Percentiles rank a stretch among this genome's conserved stretches.
Conservation (phyloP, 2,797 vertebrate species). For the Mormyrus hasselquistii region DNA sequence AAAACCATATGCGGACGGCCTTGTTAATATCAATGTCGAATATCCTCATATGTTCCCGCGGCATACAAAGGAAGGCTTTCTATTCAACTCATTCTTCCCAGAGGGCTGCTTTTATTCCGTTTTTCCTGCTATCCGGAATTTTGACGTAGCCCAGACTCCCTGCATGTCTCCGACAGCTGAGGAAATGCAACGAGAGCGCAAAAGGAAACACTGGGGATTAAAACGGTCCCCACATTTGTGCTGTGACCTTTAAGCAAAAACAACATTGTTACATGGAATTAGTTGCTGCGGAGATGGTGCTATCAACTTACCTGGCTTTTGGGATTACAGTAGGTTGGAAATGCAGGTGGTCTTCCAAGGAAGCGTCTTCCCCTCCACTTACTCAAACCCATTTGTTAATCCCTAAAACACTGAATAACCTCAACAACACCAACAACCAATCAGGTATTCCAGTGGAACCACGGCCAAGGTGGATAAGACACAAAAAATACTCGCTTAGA, state of each 20-base stretch:
- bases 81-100: not conserved
- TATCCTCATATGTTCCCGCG: not conserved
- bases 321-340: not conserved
- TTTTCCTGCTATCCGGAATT: not conserved
- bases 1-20: conserved; percentile 4
- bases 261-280: not conserved
- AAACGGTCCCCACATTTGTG: not conserved
- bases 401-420: not conserved
- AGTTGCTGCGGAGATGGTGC: not conserved
- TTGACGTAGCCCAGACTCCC: not conserved
- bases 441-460: not conserved
- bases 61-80: not conserved
- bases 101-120: not conserved
- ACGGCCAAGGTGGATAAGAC: not conserved
- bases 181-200: not conserved
- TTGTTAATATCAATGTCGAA: conserved; percentile 8
- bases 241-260: not conserved
- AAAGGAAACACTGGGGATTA: not conserved
- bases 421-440: not conserved
- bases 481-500: not conserved
- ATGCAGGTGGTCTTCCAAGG: not conserved
- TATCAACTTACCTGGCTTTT: not conserved
- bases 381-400: not conserved
- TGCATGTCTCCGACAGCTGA: not conserved
- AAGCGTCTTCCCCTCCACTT: not conserved